Conservation (phyloP, 1,140 invertebrate genomes). For the Neuroterus valhalla region DNA sequence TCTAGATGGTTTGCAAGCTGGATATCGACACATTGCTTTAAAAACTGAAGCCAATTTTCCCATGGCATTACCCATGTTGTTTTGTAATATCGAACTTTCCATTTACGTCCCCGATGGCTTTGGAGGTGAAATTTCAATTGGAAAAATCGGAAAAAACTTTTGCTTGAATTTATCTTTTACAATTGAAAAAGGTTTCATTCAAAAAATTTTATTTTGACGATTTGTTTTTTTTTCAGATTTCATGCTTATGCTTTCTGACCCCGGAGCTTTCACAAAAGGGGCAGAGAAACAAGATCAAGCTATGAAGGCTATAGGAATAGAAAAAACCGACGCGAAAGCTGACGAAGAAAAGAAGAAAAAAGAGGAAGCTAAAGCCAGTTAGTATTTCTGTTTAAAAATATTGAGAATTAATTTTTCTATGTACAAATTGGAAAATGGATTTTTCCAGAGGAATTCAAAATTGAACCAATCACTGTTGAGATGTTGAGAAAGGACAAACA, state of each 20-base stretch:
- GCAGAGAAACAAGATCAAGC: conserved; percentile 86
- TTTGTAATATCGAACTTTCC: conserved; percentile 98
- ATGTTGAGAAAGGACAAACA: conserved; percentile 92
- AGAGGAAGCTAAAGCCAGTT: conserved; percentile 61
- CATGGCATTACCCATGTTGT: conserved; percentile 98
- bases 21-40: conserved; percentile 98
- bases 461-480: conserved; percentile 94
- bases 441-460: conserved; percentile 77
- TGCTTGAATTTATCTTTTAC: background rate
- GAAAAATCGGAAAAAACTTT: background rate
- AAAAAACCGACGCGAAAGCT: conserved; percentile 69
- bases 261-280: conserved; percentile 89
- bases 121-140: conserved; percentile 78
- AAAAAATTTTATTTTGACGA: background rate
- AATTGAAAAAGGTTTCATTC: conserved; percentile 6
- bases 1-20: conserved; percentile 97
- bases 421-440: background rate
- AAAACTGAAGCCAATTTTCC: conserved; percentile 99
- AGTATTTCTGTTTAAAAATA: background rate
- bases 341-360: conserved; percentile 71
- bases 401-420: background rate
- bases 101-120: conserved; percentile 99
- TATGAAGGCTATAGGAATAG: conserved; percentile 79
- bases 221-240: conserved; percentile 82
- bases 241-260: conserved; percentile 98